A percentile compares a stretch with the other conserved stretches of the same genome.
Evolutionary conservation across 2,797 vertebrate genomes (phyloP).

Genomic region (Mormyrus hasselquistii): DNA sequence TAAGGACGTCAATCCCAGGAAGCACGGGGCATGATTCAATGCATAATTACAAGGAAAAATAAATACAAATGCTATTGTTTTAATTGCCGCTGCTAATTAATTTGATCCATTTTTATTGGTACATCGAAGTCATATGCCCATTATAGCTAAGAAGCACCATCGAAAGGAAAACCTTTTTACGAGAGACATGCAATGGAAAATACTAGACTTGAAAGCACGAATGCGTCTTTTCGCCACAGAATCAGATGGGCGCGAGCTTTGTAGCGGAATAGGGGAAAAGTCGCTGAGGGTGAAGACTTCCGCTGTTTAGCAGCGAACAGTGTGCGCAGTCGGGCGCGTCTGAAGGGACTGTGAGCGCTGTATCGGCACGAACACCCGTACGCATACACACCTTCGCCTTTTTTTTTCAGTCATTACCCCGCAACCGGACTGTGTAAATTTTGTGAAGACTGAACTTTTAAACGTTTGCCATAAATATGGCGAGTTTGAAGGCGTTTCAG

Average conservation of each 20-base stretch:
- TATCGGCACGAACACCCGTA: not conserved
- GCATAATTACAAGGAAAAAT: not conserved
- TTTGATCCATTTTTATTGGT: not conserved
- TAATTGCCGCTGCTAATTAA: not conserved
- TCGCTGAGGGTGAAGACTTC: not conserved
- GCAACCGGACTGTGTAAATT: not conserved
- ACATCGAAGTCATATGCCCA: not conserved
- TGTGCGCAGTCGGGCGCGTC: not conserved
- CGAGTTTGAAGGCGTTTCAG: slow-evolving; percentile 49
- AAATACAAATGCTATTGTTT: not conserved
- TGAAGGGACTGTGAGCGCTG: not conserved
- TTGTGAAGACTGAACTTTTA: not conserved
- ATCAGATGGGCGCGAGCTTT: not conserved
- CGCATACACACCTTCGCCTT: not conserved
- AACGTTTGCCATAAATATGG: slow-evolving; percentile 41
- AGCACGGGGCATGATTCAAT: not conserved
- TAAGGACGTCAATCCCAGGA: not conserved
- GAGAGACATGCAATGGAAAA: not conserved
- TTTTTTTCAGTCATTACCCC: not conserved
- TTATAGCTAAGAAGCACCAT: not conserved
- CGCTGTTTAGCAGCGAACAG: not conserved
- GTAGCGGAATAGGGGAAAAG: not conserved
- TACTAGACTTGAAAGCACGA: not conserved
- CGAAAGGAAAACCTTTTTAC: not conserved
- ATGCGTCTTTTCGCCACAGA: not conserved